Percentiles rank a stretch among this genome's conserved stretches.
These are phyloP conservation scores for Alauda arvensis DNA, from an alignment of 2,797 vertebrate genomes.

Conservation along the genomic window DNA sequence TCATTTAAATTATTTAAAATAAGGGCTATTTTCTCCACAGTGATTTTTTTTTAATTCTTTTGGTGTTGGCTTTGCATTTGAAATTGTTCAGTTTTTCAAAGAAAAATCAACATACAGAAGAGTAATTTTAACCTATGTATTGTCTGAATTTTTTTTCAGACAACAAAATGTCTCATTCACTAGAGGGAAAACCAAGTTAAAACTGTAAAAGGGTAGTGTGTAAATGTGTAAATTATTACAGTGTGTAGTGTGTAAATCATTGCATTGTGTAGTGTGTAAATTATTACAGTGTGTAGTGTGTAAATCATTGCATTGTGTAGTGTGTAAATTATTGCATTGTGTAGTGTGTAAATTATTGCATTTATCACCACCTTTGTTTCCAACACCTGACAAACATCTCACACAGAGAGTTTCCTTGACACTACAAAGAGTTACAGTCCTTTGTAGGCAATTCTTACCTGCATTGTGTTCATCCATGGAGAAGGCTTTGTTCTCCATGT, in stretches of 20 bases:
- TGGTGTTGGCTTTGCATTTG: neutral
- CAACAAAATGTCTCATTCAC: neutral
- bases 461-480: slow-evolving; percentile 90
- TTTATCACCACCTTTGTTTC: neutral
- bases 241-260: too few species aligned
- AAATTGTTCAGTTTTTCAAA: neutral
- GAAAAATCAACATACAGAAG: neutral
- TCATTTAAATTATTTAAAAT: neutral
- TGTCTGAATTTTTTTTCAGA: neutral
- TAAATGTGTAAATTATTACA: too few species aligned
- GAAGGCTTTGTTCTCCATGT: slow-evolving; percentile 95
- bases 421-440: neutral
- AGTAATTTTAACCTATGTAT: neutral
- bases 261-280: too few species aligned
- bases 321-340: too few species aligned
- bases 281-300: too few species aligned
- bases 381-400: neutral
- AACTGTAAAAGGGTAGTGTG: neutral
- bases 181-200: neutral
- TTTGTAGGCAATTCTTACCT: slow-evolving; percentile 68
- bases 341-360: too few species aligned
- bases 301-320: too few species aligned
- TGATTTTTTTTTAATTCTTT: neutral
- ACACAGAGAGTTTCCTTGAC: neutral
- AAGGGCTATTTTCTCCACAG: neutral